phyloP scores from a whole-genome alignment of 1,140 invertebrate genomes.

The Drosophila erecta region DNA sequence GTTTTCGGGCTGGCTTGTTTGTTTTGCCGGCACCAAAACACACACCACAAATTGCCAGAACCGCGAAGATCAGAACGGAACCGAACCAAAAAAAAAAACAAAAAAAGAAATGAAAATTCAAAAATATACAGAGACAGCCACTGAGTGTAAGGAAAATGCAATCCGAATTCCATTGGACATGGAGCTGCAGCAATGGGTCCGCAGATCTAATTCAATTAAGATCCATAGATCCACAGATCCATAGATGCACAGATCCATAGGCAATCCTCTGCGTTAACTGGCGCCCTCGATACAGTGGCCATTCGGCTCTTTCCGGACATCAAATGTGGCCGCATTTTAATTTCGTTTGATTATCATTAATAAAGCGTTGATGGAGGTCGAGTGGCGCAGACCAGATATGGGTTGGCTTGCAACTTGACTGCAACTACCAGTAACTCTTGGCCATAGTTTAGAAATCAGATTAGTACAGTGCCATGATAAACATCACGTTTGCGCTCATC shows the following conservation, averaged over 20 bases:
- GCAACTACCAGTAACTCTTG: not conserved
- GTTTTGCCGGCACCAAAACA: constrained; percentile 21
- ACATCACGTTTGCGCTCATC: not conserved
- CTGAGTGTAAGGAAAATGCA: constrained; percentile 38
- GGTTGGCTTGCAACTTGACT: not conserved
- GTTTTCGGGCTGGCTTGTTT: constrained; percentile 29
- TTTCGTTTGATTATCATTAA: constrained; percentile 49
- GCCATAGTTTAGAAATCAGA: not conserved
- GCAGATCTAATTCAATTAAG: constrained; percentile 57
- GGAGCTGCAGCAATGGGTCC: constrained; percentile 27
- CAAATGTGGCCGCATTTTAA: constrained; percentile 47
- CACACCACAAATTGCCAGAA: constrained; percentile 24
- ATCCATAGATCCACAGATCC: constrained; percentile 23
- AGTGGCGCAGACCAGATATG: not conserved
- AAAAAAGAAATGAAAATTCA: not conserved
- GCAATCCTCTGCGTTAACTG: constrained; percentile 17
- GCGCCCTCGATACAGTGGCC: constrained; percentile 26
- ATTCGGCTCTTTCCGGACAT: constrained; percentile 6
- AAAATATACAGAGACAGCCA: constrained; percentile 27
- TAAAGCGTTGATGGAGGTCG: constrained; percentile 1
- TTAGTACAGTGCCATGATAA: not conserved
- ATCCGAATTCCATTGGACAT: constrained; percentile 48
- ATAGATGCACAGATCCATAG: constrained; percentile 20
- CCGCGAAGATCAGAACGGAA: constrained; percentile 16
- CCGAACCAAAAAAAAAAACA: not conserved